Conservation (phyloP, 64 coral and sea anemone species). For the Stichodactyla helianthus region DNA sequence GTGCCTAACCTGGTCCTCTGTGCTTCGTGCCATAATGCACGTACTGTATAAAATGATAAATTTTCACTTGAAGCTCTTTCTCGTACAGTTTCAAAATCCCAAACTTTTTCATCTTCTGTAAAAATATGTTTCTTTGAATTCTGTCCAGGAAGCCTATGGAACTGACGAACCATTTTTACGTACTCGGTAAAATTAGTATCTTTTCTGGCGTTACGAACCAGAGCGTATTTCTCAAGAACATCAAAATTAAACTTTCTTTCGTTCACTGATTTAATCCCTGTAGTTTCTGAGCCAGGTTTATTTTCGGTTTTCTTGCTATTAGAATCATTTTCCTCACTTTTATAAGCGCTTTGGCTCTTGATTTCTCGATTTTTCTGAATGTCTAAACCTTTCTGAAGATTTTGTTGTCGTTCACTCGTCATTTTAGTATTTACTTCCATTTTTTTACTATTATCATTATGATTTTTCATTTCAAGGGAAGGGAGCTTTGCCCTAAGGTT, state of each 20-base stretch:
- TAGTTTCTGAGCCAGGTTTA: neutral
- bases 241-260: constrained; percentile 26
- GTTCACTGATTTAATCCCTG: neutral
- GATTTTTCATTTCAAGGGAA: neutral
- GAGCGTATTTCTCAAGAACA: constrained; percentile 16
- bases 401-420: neutral
- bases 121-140: neutral
- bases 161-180: neutral
- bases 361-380: neutral
- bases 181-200: neutral
- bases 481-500: neutral
- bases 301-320: neutral
- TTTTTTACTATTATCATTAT: neutral
- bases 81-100: neutral
- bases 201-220: neutral
- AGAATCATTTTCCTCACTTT: neutral
- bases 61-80: neutral
- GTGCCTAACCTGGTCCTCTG: neutral
- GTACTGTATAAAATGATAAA: neutral
- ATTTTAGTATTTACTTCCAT: neutral
- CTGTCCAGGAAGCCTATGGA: neutral
- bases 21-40: constrained; percentile 14
- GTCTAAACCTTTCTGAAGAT: neutral
- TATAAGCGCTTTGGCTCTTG: neutral
- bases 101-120: neutral